phyloP scores from a whole-genome alignment of 1,140 invertebrate species.

The Eumeta japonica region DNA sequence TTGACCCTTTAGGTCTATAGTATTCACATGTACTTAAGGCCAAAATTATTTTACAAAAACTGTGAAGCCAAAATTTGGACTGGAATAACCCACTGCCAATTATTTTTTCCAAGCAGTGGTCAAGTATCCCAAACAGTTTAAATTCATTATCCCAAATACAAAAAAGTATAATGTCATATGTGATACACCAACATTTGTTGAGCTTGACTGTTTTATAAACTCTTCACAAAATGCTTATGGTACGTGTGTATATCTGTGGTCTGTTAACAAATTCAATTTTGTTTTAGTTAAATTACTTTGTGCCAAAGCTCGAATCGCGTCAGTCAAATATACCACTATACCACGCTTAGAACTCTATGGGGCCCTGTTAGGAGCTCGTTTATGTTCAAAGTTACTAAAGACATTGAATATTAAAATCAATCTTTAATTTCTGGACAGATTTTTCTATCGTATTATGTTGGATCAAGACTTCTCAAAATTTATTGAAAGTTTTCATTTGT shows the following conservation, averaged over 20 bases:
- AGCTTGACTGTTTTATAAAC: too few relatives aligned
- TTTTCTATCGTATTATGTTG: constrained; percentile 3
- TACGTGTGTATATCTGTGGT: constrained; percentile 29
- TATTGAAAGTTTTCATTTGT: constrained; percentile 1
- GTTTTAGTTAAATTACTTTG: constrained; percentile 10
- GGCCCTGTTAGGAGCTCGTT: constrained; percentile 8
- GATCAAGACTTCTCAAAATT: constrained; percentile 3
- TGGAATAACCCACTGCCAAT: too few relatives aligned
- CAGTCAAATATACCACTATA: constrained; percentile 1
- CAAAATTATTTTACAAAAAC: too few relatives aligned
- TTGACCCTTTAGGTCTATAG: too few relatives aligned
- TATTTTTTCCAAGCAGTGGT: too few relatives aligned
- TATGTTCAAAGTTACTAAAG: constrained; percentile 11
- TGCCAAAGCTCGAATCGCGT: constrained; percentile 2
- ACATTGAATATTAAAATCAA: constrained; percentile 9
- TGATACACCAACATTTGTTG: too few relatives aligned
- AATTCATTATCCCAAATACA: too few relatives aligned
- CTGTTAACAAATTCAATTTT: constrained; percentile 7
- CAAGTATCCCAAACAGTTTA: too few relatives aligned
- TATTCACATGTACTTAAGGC: too few relatives aligned
- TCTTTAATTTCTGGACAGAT: constrained; percentile 2
- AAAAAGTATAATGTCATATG: too few relatives aligned
- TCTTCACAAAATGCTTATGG: constrained; percentile 28
- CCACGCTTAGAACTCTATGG: constrained; percentile 12
- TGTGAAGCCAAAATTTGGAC: too few relatives aligned